phyloP scores from a whole-genome alignment of 1,140 invertebrate genomes.

The Zaprionus ornatus region DNA sequence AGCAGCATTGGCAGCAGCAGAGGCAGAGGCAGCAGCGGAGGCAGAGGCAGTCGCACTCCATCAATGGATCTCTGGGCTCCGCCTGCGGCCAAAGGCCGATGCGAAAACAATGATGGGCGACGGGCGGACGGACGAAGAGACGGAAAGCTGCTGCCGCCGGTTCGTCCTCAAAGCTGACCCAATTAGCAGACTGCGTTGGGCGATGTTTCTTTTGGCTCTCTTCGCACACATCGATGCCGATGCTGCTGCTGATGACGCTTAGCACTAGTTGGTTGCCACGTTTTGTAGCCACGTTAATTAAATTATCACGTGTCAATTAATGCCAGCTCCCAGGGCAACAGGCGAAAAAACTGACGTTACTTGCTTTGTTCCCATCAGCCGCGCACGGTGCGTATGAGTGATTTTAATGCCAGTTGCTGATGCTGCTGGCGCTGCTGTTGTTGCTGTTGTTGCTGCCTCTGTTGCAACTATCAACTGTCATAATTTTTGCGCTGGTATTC shows the following conservation, averaged over 20 bases:
- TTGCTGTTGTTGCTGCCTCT: conserved; percentile 10
- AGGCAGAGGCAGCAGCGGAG: background rate
- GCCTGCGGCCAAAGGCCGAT: conserved; percentile 47
- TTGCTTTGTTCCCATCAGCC: conserved; percentile 11
- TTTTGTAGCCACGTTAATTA: conserved; percentile 70
- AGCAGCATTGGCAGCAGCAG: background rate
- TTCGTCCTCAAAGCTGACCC: conserved; percentile 60
- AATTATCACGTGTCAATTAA: conserved; percentile 81
- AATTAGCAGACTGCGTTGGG: conserved; percentile 55
- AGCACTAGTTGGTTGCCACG: conserved; percentile 52
- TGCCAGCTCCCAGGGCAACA: conserved; percentile 53
- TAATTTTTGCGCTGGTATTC: conserved; percentile 44
- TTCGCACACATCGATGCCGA: conserved; percentile 1
- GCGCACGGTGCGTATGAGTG: conserved; percentile 64
- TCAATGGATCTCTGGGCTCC: conserved; percentile 16
- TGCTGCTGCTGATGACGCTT: conserved; percentile 43
- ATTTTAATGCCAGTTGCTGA: conserved; percentile 37
- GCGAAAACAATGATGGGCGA: conserved; percentile 46
- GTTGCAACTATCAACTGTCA: conserved; percentile 56
- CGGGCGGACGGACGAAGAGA: background rate
- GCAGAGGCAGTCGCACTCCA: conserved; percentile 36
- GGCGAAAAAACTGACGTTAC: conserved; percentile 51
- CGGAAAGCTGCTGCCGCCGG: background rate
- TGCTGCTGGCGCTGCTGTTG: background rate
- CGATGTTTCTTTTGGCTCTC: conserved; percentile 32